A percentile compares a stretch with the other conserved stretches of the same genome.
Conservation (phyloP, 2,797 vertebrate genomes). For the Rhabdophis nuchalis region DNA sequence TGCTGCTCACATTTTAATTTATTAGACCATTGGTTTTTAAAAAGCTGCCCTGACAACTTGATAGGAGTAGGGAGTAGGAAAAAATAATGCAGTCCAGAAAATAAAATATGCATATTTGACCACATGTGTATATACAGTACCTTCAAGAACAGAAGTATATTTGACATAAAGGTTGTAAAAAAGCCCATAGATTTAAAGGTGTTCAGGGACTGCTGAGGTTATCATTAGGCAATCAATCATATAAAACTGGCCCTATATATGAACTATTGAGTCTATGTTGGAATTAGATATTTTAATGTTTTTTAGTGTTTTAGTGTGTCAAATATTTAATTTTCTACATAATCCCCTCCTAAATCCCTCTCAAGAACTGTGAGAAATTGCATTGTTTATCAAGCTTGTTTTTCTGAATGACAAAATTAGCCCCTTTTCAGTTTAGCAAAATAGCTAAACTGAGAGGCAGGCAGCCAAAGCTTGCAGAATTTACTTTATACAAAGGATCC, state of each 20-base stretch:
- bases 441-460: slow-evolving; percentile 17
- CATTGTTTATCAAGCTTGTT: slow-evolving; percentile 48
- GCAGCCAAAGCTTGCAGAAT: slow-evolving; percentile 39
- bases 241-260: background rate
- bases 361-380: background rate
- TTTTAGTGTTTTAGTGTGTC: background rate
- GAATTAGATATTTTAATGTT: background rate
- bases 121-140: background rate
- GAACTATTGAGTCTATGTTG: background rate
- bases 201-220: background rate
- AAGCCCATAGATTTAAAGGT: background rate
- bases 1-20: background rate
- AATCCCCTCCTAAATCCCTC: background rate
- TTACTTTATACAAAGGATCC: slow-evolving; percentile 10
- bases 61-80: background rate
- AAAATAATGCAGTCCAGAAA: background rate
- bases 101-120: background rate
- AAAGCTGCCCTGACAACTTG: background rate
- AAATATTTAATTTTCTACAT: background rate
- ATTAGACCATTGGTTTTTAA: background rate
- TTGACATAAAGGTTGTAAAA: background rate
- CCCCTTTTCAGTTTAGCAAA: slow-evolving; percentile 46
- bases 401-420: slow-evolving; percentile 53
- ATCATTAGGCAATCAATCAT: background rate
- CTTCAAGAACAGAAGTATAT: background rate